phyloP scores from a whole-genome alignment of 2,113 vertebrate species.

The Halcyon malimbica region DNA sequence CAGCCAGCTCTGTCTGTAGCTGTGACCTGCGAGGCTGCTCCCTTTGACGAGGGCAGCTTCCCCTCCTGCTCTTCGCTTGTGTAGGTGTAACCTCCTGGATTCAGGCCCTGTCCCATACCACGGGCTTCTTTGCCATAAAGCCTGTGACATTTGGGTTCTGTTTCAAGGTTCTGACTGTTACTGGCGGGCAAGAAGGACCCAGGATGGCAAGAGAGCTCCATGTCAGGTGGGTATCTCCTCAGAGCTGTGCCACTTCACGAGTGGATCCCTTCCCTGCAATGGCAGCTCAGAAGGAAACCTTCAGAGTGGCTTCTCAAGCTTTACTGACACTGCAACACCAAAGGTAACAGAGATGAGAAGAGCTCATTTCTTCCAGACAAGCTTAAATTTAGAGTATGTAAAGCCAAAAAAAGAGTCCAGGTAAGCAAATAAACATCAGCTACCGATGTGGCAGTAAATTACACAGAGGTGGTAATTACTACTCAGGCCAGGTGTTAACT shows the following conservation, averaged over 20 bases:
- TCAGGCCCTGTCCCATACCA: background rate
- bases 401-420: background rate
- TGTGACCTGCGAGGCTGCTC: background rate
- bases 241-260: background rate
- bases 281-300: background rate
- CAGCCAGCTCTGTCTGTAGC: background rate
- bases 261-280: background rate
- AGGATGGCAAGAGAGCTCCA: background rate
- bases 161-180: background rate
- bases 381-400: background rate
- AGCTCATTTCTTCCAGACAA: background rate
- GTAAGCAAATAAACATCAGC: background rate
- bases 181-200: background rate
- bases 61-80: background rate
- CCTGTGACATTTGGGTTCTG: background rate
- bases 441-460: background rate
- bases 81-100: background rate
- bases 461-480: background rate
- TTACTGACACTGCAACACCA: background rate
- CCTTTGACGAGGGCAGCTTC: background rate
- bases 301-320: background rate
- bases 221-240: background rate
- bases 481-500: background rate
- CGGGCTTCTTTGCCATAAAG: background rate
- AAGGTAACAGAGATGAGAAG: background rate